A percentile compares a stretch with the other conserved stretches of the same genome.
Conservation (phyloP, 2,113 vertebrate genomes). For the Antidorcas marsupialis region DNA sequence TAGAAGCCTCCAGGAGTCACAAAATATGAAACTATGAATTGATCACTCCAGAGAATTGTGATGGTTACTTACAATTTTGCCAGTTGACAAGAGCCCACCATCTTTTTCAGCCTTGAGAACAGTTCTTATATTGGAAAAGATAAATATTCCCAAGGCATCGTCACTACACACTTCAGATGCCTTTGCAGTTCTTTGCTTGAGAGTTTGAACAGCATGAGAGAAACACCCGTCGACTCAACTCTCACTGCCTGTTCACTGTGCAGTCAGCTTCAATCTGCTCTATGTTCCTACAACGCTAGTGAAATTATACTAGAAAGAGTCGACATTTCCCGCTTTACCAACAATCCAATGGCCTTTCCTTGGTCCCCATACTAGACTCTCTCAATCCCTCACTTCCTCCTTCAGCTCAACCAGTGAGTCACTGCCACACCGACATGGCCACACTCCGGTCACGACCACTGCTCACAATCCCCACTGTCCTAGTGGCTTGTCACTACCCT, state of each 20-base stretch:
- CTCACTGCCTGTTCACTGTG: not conserved
- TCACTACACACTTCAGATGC: conserved; percentile 1
- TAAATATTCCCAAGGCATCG: conserved; percentile 9
- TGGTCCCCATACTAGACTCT: no score
- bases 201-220: not conserved
- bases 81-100: conserved; percentile 8
- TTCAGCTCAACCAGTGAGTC: not conserved
- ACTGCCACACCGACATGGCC: not conserved
- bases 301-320: not conserved
- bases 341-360: not conserved
- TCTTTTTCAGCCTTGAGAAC: not conserved
- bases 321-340: not conserved
- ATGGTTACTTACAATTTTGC: conserved; percentile 6
- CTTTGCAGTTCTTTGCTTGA: not conserved
- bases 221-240: not conserved
- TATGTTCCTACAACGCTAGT: not conserved
- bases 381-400: not conserved
- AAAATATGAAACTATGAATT: not conserved
- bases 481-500: not conserved
- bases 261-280: not conserved
- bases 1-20: not conserved
- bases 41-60: conserved; percentile 18
- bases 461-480: not conserved
- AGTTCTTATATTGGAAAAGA: conserved; percentile 31
- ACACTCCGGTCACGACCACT: not conserved